These are phyloP conservation scores for Eremophila alpestris DNA, from an alignment of 2,797 vertebrate genomes.

Conservation along the genomic window DNA sequence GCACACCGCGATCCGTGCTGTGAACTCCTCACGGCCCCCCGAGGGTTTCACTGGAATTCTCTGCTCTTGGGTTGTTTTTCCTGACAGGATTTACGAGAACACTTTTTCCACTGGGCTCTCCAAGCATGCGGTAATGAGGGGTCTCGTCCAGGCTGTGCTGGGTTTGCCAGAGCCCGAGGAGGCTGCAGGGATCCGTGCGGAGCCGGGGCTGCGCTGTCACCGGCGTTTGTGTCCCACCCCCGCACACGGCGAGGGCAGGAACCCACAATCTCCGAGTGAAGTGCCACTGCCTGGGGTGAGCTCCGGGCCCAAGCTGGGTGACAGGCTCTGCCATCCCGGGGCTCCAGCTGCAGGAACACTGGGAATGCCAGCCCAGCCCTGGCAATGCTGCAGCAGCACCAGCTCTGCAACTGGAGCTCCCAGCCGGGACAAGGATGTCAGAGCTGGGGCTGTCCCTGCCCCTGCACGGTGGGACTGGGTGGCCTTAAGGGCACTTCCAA, in stretches of 20 bases:
- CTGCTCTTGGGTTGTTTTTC: neutral
- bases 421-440: neutral
- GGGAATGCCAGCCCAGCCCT: neutral
- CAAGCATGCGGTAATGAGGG: constrained; percentile 44
- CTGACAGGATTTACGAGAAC: constrained; percentile 28
- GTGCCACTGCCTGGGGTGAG: accelerated
- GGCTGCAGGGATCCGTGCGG: neutral
- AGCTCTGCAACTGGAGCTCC: neutral
- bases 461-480: neutral
- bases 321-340: neutral
- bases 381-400: neutral
- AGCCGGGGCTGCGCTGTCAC: neutral
- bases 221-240: no score
- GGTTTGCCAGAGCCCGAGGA: neutral
- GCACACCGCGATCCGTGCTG: neutral
- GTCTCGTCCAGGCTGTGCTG: neutral
- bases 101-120: constrained; percentile 14
- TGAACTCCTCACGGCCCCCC: neutral
- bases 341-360: neutral
- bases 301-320: neutral
- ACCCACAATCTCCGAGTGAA: neutral
- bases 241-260: neutral
- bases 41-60: neutral
- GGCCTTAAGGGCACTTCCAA: neutral
- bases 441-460: neutral